These are phyloP conservation scores for Lordiphosa fenestrarum DNA, from an alignment of 2,888 invertebrate species.

Conservation along the genomic window DNA sequence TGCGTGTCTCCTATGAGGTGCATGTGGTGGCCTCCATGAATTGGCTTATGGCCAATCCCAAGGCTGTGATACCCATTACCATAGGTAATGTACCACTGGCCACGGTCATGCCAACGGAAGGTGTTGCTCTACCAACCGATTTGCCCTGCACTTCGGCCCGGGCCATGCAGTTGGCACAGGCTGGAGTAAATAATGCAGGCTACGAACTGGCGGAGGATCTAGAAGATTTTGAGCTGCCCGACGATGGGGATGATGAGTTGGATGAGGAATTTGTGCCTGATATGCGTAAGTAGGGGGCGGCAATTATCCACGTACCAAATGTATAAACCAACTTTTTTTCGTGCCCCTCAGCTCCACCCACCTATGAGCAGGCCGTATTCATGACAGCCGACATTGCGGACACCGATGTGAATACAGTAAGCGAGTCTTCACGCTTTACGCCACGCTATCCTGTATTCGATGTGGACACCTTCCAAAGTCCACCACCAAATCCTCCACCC, in stretches of 20 bases:
- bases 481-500: slow-evolving; percentile 68
- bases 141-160: slow-evolving; percentile 71
- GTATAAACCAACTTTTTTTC: neutral
- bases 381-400: slow-evolving; percentile 76
- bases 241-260: slow-evolving; percentile 55
- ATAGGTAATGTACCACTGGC: slow-evolving; percentile 79
- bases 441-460: slow-evolving; percentile 79
- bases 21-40: slow-evolving; percentile 74
- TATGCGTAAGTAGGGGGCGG: slow-evolving; percentile 49
- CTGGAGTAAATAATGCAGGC: slow-evolving; percentile 33
- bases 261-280: slow-evolving; percentile 53
- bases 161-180: slow-evolving; percentile 51
- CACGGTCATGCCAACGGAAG: slow-evolving; percentile 12
- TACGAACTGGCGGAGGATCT: slow-evolving; percentile 47
- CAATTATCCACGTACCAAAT: too few species aligned
- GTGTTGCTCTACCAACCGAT: slow-evolving; percentile 36
- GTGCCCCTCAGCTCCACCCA: slow-evolving; percentile 75
- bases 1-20: slow-evolving; percentile 77
- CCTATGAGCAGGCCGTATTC: slow-evolving; percentile 79
- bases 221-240: slow-evolving; percentile 54
- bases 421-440: slow-evolving; percentile 68
- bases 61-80: slow-evolving; percentile 75
- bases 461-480: slow-evolving; percentile 69
- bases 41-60: slow-evolving; percentile 73
- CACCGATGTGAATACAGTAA: slow-evolving; percentile 72